phyloP scores from a whole-genome alignment of 2,797 vertebrate genomes.

The Leptatherina wallacei region DNA sequence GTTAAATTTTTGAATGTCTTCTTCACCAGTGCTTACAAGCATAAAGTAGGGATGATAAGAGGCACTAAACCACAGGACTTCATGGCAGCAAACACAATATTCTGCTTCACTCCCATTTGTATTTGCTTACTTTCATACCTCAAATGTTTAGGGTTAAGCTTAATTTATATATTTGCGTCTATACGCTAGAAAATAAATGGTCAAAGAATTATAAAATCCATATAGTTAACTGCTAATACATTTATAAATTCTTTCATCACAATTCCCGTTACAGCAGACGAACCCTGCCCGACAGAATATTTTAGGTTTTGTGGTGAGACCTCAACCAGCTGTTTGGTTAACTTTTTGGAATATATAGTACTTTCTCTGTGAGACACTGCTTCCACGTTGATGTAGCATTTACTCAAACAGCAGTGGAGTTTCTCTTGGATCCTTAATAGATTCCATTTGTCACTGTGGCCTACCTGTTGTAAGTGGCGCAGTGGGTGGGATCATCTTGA shows the following conservation, averaged over 20 bases:
- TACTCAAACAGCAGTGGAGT: slow-evolving; percentile 28
- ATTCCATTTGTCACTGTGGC: slow-evolving; percentile 57
- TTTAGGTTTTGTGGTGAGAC: not conserved
- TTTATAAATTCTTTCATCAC: too few species aligned
- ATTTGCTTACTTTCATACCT: not conserved
- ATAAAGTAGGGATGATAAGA: not conserved
- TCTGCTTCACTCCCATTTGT: not conserved
- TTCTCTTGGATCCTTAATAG: slow-evolving; percentile 37
- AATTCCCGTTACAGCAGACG: too few species aligned
- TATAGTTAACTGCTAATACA: not conserved
- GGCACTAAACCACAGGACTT: not conserved
- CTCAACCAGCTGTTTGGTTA: not conserved
- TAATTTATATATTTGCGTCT: not conserved
- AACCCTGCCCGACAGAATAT: not conserved
- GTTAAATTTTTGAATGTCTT: not conserved
- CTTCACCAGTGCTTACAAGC: not conserved
- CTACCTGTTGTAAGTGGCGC: slow-evolving; percentile 63
- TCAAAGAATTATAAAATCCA: not conserved
- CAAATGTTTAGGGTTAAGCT: not conserved
- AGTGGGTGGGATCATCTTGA: slow-evolving; percentile 48
- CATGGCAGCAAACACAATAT: not conserved
- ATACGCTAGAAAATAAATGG: not conserved
- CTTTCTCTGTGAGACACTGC: slow-evolving; percentile 22
- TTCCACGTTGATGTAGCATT: slow-evolving; percentile 14
- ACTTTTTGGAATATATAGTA: not conserved